Base-by-base conservation (phyloP, 2,797 vertebrate genomes). In the Pogonophryne albipinna region DNA sequence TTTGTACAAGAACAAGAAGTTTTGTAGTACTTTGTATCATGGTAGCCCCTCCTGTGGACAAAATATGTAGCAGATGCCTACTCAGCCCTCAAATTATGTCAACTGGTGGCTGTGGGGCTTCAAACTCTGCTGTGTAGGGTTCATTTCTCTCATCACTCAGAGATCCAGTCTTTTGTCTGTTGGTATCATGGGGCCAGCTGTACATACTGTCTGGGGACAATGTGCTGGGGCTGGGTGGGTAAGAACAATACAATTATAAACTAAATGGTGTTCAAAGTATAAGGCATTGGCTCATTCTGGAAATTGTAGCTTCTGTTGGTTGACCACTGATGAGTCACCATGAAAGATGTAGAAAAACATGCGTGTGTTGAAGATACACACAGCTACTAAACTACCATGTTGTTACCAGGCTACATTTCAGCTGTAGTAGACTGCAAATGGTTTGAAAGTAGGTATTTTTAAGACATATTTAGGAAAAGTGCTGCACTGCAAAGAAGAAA, bases 11-110 rank as follows among this genome's bases (percentile, higher is more conserved):
- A 92, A 93, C 87, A 92, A 90, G 91, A 91, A 63, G 91, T 95
- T 95, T 95, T 95, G 93, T 94, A 94, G 92, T 93, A 93, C 93
- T 95, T 95, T 95, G 87, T 95, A 95, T 93, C 91, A 91, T 85
- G 72, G 91, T 94, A 94, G 93, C 90, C 89, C 88, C 85, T 87
- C 69, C 85, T 81, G 74, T 87, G 89, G 89, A 91, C 84, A 88
- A 73, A 76, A 90, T 86, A 92, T 94, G 93, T 94, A 94, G 93
- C 93, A 90, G 92, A 93, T 85, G 83, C 77, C 78, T 84, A 89
- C 76, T 82, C 72, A 86, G 88, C 89, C 87, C 88, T 86, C 76
- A 62, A 71, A 85, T 78, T 71, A 77, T 77, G 71, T 86, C 80
- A 86, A 82, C 77, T 49, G 72, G 76, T 38, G 72, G 66, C 71